These are phyloP conservation scores for Drosophila algonquin DNA, from an alignment of 2,888 invertebrate genomes.

Conservation along the genomic window DNA sequence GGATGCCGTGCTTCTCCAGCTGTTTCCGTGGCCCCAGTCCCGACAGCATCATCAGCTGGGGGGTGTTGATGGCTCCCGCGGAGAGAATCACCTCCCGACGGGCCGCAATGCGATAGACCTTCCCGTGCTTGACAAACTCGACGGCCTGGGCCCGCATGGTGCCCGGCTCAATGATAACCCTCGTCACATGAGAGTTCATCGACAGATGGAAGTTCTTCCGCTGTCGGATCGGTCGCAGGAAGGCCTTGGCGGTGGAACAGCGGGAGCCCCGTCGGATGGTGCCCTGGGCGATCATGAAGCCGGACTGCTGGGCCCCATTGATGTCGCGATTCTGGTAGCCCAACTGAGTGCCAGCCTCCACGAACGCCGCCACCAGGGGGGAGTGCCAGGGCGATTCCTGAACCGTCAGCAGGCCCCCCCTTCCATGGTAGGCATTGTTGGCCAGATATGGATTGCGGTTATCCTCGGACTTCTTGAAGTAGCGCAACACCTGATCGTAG, in stretches of 20 bases:
- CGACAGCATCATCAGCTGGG: slow-evolving; percentile 95
- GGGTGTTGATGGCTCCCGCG: slow-evolving; percentile 95
- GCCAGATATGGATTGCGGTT: slow-evolving; percentile 93
- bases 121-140: slow-evolving; percentile 90
- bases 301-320: slow-evolving; percentile 91
- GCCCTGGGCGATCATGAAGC: slow-evolving; percentile 93
- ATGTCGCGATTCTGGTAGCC: slow-evolving; percentile 93
- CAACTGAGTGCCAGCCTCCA: slow-evolving; percentile 91
- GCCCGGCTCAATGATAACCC: slow-evolving; percentile 89
- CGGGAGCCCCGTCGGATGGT: slow-evolving; percentile 91
- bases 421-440: slow-evolving; percentile 87
- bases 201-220: slow-evolving; percentile 92
- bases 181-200: slow-evolving; percentile 91
- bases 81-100: slow-evolving; percentile 93
- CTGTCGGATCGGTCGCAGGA: slow-evolving; percentile 90
- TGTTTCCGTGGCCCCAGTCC: slow-evolving; percentile 91
- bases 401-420: slow-evolving; percentile 90
- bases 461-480: slow-evolving; percentile 95
- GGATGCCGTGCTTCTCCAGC: slow-evolving; percentile 88
- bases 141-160: slow-evolving; percentile 91
- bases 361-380: slow-evolving; percentile 91
- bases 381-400: slow-evolving; percentile 94
- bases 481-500: slow-evolving; percentile 92
- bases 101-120: slow-evolving; percentile 88
- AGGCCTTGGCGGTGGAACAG: slow-evolving; percentile 95